A percentile compares a stretch with the other conserved stretches of the same genome.
Evolutionary conservation across 2,113 vertebrate genomes (phyloP).

Genomic region (Dascyllus trimaculatus): DNA sequence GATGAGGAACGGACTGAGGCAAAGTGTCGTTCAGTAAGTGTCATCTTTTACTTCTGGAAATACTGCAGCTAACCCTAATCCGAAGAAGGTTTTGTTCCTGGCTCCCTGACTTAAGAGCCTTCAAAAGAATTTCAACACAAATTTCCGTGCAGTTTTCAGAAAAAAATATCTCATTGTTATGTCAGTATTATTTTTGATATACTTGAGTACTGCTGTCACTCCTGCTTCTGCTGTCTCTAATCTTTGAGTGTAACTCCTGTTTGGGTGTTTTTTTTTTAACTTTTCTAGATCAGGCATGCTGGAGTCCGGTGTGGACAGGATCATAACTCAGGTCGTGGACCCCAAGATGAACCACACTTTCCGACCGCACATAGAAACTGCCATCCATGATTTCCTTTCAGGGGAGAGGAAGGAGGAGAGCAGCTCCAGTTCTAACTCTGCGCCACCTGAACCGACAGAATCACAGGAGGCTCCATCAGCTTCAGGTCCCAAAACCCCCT

Average conservation of each 20-base stretch:
- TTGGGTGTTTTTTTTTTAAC: neutral
- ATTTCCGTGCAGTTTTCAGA: too few relatives aligned
- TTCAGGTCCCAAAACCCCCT: slow-evolving; percentile 90
- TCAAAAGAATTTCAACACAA: too few relatives aligned
- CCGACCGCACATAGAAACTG: slow-evolving; percentile 96
- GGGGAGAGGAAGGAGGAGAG: slow-evolving; percentile 91
- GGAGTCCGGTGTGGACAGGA: slow-evolving; percentile 98
- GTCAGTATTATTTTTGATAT: too few relatives aligned
- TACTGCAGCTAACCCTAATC: too few relatives aligned
- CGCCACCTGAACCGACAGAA: slow-evolving; percentile 88
- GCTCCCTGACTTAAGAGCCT: too few relatives aligned
- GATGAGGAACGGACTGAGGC: slow-evolving; percentile 92
- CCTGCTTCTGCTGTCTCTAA: too few relatives aligned
- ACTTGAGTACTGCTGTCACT: too few relatives aligned
- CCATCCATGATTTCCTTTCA: slow-evolving; percentile 95
- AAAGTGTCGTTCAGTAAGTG: slow-evolving; percentile 96
- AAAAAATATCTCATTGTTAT: too few relatives aligned
- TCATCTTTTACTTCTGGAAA: too few relatives aligned
- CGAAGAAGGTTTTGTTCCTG: too few relatives aligned
- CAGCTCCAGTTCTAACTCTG: slow-evolving; percentile 75
- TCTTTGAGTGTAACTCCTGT: neutral
- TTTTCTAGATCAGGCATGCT: slow-evolving; percentile 93
- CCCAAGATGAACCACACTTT: slow-evolving; percentile 99
- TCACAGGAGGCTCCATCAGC: slow-evolving; percentile 85
- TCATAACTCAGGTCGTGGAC: slow-evolving; percentile 98